Base-by-base conservation (phyloP, 2,888 invertebrate genomes). In the Girardia tigrina region DNA sequence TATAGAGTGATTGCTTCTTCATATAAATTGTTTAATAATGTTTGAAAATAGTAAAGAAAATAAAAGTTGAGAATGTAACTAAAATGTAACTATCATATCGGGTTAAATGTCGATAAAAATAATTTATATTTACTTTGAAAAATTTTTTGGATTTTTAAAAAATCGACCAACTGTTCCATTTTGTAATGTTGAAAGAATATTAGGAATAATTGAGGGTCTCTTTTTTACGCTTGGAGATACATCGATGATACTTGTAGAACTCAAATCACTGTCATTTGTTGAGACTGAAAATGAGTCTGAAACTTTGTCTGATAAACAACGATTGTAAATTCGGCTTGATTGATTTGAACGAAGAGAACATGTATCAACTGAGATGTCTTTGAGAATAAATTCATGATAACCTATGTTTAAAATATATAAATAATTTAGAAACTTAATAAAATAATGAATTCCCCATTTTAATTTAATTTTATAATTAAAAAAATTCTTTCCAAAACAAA, bases 141-240 rank as follows among this genome's bases (percentile, higher is more conserved):
- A 56, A n/a, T 56, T 20, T 56, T 56, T 56, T 4, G 56, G 56
- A 16, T 56, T 56, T 56, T 56, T 56, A 23, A 56, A 56, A 56
- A 56, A 56, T n/a, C 56, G 56, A 56, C 56, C 56, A n/a, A 56
- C 56, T 20, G 56, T 56, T 56, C 56, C 56, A 56, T 56, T 56
- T 56, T 56, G 56, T 12, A 56, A 20, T 20, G 20, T 56, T 56
- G 56, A 20, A 2, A 56, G 23, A 16, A 56, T 12, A 23, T 16
- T 56, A 6, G 56, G 56, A n/a, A 56, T 56, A 6, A 56, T 6
- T 8, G 56, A 56, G n/a, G 56, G 56, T 56, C 56, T n/a, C n/a
- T 56, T 56, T 16, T 56, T 56, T 12, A 12, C 23, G n/a, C 23
- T 56, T 4, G 56, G 56, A 56, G 56, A 56, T 4, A 2, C 23